Base-by-base conservation (phyloP, 2,113 vertebrate species). In the Lagopus leucura region DNA sequence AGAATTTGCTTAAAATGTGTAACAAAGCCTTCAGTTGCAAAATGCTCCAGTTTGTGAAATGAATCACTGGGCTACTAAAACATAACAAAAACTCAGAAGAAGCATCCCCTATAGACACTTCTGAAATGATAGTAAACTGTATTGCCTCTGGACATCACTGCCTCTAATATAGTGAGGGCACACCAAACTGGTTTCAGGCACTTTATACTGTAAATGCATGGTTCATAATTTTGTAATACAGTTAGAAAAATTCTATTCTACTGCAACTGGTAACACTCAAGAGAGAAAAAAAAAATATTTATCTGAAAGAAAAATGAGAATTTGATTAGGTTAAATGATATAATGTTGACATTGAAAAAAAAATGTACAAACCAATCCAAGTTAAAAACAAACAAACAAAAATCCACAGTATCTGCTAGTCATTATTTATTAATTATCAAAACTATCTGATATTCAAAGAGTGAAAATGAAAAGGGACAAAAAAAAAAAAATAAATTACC, bases 61-160 rank as follows among this genome's bases (percentile, higher is more conserved):
- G 72, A 95, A 80, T 93, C 52, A 86, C 45, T 88, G 42, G 93
- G 32, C 13, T 89, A 90, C 36, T 32, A 58, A 93, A 92, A 93
- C 9, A 78, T 32, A 83, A 87, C 74, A 95, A 91, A 82, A 93
- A 93, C 36, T 21, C 21, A 86, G 64, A 64, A 86, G 65, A 36
- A 82, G 1, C 43, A 92, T 48, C 50, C 92, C 14, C 74, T 88
- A 45, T 48, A 78, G 13, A 3, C 30, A 86, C 86, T 16, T 16
- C 81, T 93, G 71, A 95, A 92, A 90, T 2, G 15, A 71, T 86
- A 18, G 5, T 43, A 80, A 92, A 73, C 10, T 86, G 27, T 82
- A 82, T 22, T 88, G 30, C 57, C 89, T 86, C 47, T 85, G 80
- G 63, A n/a, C 45, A 75, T 21, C 28, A 14, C 74, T 94, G 48